Base-by-base conservation (phyloP, 2,888 invertebrate species). In the Pyrocoelia pectoralis region DNA sequence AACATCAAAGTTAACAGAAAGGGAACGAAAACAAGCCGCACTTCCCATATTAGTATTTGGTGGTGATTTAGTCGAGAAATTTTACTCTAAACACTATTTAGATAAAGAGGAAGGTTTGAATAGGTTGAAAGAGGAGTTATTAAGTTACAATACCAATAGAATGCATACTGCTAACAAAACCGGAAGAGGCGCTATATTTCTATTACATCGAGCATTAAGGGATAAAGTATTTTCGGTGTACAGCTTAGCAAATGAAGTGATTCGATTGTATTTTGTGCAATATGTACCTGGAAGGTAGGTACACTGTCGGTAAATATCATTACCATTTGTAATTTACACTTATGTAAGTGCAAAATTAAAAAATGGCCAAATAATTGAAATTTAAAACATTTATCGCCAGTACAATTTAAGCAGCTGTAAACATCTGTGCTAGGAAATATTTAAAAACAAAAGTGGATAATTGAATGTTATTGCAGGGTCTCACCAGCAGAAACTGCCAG, bases 151-250 rank as follows among this genome's bases (percentile, higher is more conserved):
- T 70, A 80, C 78, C 57, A 74, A 75, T 5, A 74, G 76, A 67
- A 77, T 80, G 73, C 84, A 86, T 69, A 84, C 86, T 0, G 87
- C 90, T 0, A 93, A 93, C 78, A 94, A 94, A 81, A 91, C 91
- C 0, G 92, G 93, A 0, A 83, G 94, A 14, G 95, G 94, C 0
- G 89, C 94, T 0, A 89, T 93, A 55, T 84, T 92, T 66, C 79
- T 95, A 15, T 80, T 95, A 29, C 94, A 94, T 78, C 84, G 94
- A 57, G 88, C 93, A 0, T 84, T 95, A 54, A 84, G 94, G 49
- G 95, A 95, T 78, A 95, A 94, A 76, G 95, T 95, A 12, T 94
- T 92, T 80, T 92, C 93, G 14, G 94, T 95, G 0, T 94, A 94
- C 80, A 92, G 89, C 77, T 86, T 90, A 70, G 93, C 94, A 0